Evolutionary conservation across 2,888 invertebrate species (phyloP).

Genomic region (Drosophila conformis): DNA sequence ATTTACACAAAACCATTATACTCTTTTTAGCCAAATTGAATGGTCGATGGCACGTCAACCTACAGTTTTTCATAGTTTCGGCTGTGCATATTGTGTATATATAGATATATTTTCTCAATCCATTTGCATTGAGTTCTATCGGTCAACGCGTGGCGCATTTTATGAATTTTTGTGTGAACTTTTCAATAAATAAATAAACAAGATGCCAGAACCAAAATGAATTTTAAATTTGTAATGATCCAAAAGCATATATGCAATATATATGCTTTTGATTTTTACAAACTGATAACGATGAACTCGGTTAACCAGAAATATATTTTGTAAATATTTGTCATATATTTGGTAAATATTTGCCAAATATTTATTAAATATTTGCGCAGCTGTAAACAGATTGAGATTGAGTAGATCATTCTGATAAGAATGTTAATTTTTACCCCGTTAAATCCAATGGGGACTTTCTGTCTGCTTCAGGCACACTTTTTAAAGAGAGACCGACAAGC

Average conservation of each 20-base stretch:
- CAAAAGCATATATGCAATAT: background rate
- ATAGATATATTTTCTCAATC: constrained; percentile 10
- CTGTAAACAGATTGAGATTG: background rate
- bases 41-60: constrained; percentile 17
- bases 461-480: background rate
- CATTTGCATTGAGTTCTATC: constrained; percentile 19
- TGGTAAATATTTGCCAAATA: background rate
- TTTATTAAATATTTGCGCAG: background rate
- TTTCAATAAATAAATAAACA: constrained; percentile 35
- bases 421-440: background rate
- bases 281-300: constrained; percentile 34
- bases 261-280: constrained; percentile 29
- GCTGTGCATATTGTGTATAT: constrained; percentile 2
- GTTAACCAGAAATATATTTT: background rate
- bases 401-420: background rate
- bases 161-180: constrained; percentile 15
- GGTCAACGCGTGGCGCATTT: constrained; percentile 26
- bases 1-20: background rate
- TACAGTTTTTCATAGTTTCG: constrained; percentile 37
- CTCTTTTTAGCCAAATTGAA: background rate
- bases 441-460: background rate
- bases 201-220: background rate
- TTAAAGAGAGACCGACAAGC: background rate
- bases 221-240: background rate
- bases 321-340: background rate